Evolutionary conservation across 2,113 vertebrate genomes (phyloP), one percentile per base, ranked within the genome.

Genomic region (Neolamprologus modestus): DNA sequence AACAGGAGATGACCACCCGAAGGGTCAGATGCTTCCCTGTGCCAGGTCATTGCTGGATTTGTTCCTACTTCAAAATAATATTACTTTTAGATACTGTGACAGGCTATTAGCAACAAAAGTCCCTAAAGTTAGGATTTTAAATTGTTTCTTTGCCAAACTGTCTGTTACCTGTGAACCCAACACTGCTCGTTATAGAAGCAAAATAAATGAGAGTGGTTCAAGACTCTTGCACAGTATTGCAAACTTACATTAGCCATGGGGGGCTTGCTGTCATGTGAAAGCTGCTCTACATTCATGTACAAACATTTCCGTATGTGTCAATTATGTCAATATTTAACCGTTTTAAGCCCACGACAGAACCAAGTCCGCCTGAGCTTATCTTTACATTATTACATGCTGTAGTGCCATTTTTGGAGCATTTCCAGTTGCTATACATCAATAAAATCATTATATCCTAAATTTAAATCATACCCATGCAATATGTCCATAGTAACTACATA

Each of bases 81-180:
- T 3, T 21, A 68, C 7, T 68, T 68, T 0, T 40, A 68, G 35
- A 68, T 68, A 40, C 63, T 2, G 1, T 68, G 63, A 21, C 19
- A 40, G 63, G 7, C 63, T 68, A 40, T 40, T 40, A 40, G 35
- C 0, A 21, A 68, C 11, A 40, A 21, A 66, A 68, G 35, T 40
- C 7, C 3, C 63, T 68, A 40, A 21, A 68, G 7, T 16, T 16
- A 16, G 0, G 0, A 59, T 59, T 59, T 59, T 5, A 59, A 59
- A 59, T 16, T 16, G 55, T 14, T 59, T 59, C 55, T 59, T 59
- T 59, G 24, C 55, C 4, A 55, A 55, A 24, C 53, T 55, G 2
- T 55, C 53, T 54, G 21, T 59, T 57, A 57, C 28, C 24, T 28
- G 13, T 57, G 1, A 1, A 57, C 24, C 24, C 24, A 26, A 33